Percentiles rank a stretch among this genome's conserved stretches.
phyloP scores from a whole-genome alignment of 2,797 vertebrate species.

The Phylloscopus collybita region DNA sequence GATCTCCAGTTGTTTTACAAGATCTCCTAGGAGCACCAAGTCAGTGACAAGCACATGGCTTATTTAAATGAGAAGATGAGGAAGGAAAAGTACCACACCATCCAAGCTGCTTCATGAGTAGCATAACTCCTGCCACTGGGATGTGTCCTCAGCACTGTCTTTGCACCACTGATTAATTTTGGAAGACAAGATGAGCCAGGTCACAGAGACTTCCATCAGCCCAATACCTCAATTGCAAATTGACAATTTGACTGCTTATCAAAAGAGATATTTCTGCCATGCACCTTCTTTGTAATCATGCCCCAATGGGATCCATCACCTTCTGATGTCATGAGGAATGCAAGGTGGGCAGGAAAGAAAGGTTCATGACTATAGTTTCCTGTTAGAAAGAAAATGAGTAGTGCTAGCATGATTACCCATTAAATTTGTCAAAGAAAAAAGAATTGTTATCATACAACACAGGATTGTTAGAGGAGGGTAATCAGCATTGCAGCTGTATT shows the following conservation, averaged over 20 bases:
- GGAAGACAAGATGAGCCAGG: neutral
- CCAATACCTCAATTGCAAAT: neutral
- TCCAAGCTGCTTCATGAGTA: neutral
- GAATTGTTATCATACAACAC: neutral
- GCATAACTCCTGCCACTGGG: neutral
- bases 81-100: neutral
- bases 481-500: neutral
- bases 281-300: neutral
- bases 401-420: neutral
- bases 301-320: rapidly evolving
- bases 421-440: neutral
- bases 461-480: neutral
- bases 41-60: neutral
- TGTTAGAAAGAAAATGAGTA: neutral
- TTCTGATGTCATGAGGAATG: neutral
- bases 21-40: neutral
- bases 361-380: neutral
- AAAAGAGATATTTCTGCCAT: neutral
- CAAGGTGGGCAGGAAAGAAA: neutral
- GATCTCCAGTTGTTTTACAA: neutral
- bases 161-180: neutral
- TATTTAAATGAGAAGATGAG: neutral
- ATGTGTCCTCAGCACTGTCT: neutral
- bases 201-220: neutral
- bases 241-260: neutral